These are phyloP conservation scores for Drosophila sp. DNA, from an alignment of 1,140 invertebrate genomes.

Conservation along the genomic window DNA sequence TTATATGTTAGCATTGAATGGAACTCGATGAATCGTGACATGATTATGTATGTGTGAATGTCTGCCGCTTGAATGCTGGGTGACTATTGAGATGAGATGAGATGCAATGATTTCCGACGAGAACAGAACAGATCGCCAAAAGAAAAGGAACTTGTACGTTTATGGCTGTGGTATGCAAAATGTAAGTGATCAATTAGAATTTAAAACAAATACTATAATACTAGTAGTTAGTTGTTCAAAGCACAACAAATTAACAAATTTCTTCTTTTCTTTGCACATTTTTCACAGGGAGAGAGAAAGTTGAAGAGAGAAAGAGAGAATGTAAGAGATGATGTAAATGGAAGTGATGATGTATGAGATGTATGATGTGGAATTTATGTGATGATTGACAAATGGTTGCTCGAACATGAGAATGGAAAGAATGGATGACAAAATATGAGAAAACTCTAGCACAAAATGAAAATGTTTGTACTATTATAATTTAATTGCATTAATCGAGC, in stretches of 20 bases:
- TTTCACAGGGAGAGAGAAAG: conserved; percentile 57
- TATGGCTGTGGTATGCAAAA: conserved; percentile 68
- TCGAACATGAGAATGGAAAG: conserved; percentile 32
- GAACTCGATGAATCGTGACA: conserved; percentile 11
- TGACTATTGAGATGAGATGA: conserved; percentile 28
- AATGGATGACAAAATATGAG: conserved; percentile 20
- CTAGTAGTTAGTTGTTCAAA: conserved; percentile 33
- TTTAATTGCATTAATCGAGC: conserved; percentile 25
- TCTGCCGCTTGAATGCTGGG: conserved; percentile 45
- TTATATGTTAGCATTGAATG: conserved; percentile 36
- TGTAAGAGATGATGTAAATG: conserved; percentile 35
- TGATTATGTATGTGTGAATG: conserved; percentile 27
- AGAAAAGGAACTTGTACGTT: conserved; percentile 30
- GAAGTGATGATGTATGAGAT: conserved; percentile 55
- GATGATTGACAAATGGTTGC: conserved; percentile 60
- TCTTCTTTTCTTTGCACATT: conserved; percentile 52
- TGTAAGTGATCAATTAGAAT: conserved; percentile 63
- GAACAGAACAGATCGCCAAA: conserved; percentile 31
- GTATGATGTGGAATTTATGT: conserved; percentile 37
- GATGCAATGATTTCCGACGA: conserved; percentile 13
- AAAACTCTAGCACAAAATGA: conserved; percentile 50
- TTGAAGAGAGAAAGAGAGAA: not conserved
- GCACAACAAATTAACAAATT: conserved; percentile 20
- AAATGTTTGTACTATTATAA: conserved; percentile 43
- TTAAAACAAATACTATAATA: conserved; percentile 21